Percentiles rank a stretch among this genome's conserved stretches.
Conservation (phyloP, 2,888 invertebrate species). For the Plebejus argus region DNA sequence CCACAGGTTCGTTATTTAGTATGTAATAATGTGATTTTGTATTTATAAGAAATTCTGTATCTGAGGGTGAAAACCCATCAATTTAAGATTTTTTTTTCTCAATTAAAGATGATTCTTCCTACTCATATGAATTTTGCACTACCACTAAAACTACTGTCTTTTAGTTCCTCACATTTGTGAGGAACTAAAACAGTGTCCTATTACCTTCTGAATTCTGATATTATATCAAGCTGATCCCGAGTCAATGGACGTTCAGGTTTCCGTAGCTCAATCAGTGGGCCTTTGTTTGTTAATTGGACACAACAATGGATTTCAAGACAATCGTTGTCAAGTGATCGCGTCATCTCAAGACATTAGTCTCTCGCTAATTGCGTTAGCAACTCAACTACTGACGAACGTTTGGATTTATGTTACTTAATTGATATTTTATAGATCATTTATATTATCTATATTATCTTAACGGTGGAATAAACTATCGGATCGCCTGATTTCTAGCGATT, state of each 20-base stretch:
- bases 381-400: background rate
- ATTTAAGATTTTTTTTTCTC: too few species aligned
- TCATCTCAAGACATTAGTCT: background rate
- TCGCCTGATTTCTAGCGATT: background rate
- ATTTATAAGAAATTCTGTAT: too few species aligned
- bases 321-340: background rate
- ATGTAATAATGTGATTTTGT: background rate
- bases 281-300: background rate
- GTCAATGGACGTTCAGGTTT: background rate
- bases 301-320: background rate
- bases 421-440: background rate
- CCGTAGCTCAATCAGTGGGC: background rate
- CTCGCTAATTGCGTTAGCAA: background rate
- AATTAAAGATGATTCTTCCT: too few species aligned
- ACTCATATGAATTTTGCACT: too few species aligned
- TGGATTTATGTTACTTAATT: background rate
- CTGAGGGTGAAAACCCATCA: too few species aligned
- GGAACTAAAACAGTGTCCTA: too few species aligned
- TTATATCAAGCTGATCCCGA: background rate
- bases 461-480: background rate
- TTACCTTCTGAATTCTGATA: background rate
- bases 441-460: too few species aligned
- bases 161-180: too few species aligned
- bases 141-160: too few species aligned
- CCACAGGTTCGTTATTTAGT: constrained; percentile 29